Evolutionary conservation across 2,113 vertebrate species (phyloP), one percentile per base, ranked within the genome.

Genomic region (Pelecanus crispus): DNA sequence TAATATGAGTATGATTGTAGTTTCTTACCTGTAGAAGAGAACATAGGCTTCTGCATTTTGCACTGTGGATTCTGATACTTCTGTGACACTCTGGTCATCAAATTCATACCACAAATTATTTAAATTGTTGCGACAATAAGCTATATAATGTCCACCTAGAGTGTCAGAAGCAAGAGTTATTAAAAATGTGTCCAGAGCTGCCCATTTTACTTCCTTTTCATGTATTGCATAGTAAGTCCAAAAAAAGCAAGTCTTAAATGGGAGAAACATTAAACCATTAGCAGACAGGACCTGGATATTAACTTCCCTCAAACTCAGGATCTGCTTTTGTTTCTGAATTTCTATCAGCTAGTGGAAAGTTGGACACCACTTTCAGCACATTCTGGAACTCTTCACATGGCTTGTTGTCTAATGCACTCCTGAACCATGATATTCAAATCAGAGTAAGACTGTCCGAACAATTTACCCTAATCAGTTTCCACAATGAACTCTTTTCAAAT

Each of bases 41-140:
- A 99, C 99, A 49, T 99, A 99, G 50, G 99, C 99, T 97, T 99
- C 99, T 5, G 99, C 98, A 81, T 99, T 99, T 97, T 99, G 99
- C 62, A 99, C 99, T 17, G 98, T 99, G 73, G 99, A 98, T 95
- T 99, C 99, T 1, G 99, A 98, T 82, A 99, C 99, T 97, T 99
- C 99, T 18, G 99, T 99, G 91, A 99, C 99, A 50, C 99, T 99
- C 90, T 99, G 99, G 98, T 99, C 99, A 73, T 99, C 99, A 97
- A 99, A 99, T 96, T 99, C 99, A 93, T 99, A 99, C 99, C 99
- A 99, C 85, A 98, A 97, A 85, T 99, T 98, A 98, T 99, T 99
- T 88, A 98, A 97, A 63, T 99, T 99, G 70, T 99, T 99, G 96
- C 99, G 98, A 97, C 99, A 99, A 96, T 99, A 99, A 63, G 99